These are phyloP conservation scores for Tuta absoluta DNA, from an alignment of 2,888 invertebrate species.

Conservation along the genomic window DNA sequence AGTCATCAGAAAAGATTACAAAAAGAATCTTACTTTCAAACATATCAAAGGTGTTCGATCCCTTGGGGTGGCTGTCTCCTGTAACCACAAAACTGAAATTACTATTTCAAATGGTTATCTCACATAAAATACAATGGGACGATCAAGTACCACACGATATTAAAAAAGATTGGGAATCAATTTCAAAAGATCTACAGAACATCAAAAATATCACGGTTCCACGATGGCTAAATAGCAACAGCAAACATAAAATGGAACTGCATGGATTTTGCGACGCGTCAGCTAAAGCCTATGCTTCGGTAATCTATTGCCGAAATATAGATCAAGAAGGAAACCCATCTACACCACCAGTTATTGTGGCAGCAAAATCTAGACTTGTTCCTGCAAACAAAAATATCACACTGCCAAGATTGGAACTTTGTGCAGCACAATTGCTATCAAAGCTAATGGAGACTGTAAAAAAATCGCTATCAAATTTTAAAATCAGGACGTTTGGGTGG, in stretches of 20 bases:
- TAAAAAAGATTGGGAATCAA: constrained; percentile 31
- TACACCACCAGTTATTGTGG: neutral
- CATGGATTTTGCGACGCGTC: constrained; percentile 34
- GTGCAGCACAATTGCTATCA: constrained; percentile 7
- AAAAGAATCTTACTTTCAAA: constrained; percentile 30
- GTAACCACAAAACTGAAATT: constrained; percentile 36
- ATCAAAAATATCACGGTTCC: constrained; percentile 27
- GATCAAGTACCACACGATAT: constrained; percentile 30
- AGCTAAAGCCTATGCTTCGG: constrained; percentile 31
- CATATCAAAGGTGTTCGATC: constrained; percentile 40
- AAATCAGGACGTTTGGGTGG: neutral
- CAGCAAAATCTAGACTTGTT: neutral
- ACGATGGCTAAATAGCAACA: constrained; percentile 22
- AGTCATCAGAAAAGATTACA: constrained; percentile 22
- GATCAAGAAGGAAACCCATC: neutral
- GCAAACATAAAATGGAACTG: constrained; percentile 28
- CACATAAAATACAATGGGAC: constrained; percentile 32
- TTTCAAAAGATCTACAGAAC: constrained; percentile 27
- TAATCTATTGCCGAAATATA: constrained; percentile 28
- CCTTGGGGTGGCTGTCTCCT: too few species aligned
- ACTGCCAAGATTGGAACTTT: constrained; percentile 7
- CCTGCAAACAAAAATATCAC: constrained; percentile 9
- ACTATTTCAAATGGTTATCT: constrained; percentile 36
- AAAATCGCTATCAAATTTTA: neutral
- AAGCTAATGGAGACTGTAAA: neutral